phyloP scores from a whole-genome alignment of 2,797 vertebrate species.

The Pseudocheirus occidentalis region DNA sequence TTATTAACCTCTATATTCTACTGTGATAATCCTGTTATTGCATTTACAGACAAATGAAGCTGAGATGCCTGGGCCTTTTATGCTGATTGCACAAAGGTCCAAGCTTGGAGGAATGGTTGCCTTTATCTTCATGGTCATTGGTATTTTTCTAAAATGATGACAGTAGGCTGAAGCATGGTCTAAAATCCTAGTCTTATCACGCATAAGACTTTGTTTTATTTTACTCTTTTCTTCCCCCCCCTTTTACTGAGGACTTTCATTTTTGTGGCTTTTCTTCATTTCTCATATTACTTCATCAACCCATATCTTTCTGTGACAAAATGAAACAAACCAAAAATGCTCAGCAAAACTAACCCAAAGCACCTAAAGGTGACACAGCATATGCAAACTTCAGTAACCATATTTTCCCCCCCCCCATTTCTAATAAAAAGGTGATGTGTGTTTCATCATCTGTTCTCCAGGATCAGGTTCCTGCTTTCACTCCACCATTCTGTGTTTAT shows the following conservation, averaged over 20 bases:
- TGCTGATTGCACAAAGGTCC: neutral
- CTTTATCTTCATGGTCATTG: neutral
- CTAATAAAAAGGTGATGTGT: neutral
- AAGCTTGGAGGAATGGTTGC: neutral
- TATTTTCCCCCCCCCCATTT: neutral
- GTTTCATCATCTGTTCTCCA: neutral
- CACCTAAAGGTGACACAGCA: neutral
- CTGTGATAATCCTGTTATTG: neutral
- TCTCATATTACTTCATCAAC: neutral
- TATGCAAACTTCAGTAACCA: neutral
- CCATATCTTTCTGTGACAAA: neutral
- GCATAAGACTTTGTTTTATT: neutral
- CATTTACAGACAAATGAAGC: neutral
- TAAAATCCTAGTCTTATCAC: neutral
- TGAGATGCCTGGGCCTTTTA: neutral
- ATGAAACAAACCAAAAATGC: neutral
- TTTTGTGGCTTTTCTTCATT: neutral
- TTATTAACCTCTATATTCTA: neutral
- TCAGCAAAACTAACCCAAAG: neutral
- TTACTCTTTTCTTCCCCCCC: neutral
- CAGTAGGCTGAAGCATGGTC: neutral
- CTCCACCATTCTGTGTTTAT: no score
- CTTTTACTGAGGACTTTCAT: neutral
- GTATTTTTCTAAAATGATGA: neutral
- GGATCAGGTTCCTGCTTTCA: neutral